A percentile compares a stretch with the other conserved stretches of the same genome.
Evolutionary conservation across 1,140 invertebrate species (phyloP).

Genomic region (Amyelois transitella): DNA sequence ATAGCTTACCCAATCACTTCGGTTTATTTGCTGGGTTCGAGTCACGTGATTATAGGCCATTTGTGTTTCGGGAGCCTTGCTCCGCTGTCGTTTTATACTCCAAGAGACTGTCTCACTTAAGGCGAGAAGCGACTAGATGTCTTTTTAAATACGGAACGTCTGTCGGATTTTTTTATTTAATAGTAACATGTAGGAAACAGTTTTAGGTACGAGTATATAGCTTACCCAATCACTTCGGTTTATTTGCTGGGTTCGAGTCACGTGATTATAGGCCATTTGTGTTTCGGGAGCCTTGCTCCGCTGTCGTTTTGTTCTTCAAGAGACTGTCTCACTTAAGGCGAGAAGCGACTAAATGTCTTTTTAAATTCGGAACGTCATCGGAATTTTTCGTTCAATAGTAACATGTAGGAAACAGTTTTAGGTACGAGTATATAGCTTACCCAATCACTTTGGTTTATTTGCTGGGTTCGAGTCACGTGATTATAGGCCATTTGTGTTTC

Average conservation of each 20-base stretch:
- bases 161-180: too few species aligned
- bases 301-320: neutral
- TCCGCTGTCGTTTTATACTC: neutral
- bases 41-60: conserved; percentile 3
- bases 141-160: too few species aligned
- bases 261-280: conserved; percentile 5
- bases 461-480: neutral
- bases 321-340: neutral
- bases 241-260: neutral
- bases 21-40: neutral
- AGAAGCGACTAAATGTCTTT: neutral
- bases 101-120: neutral
- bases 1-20: neutral
- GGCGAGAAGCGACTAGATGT: neutral
- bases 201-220: too few species aligned
- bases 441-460: neutral
- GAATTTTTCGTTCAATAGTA: too few species aligned
- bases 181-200: too few species aligned
- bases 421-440: neutral
- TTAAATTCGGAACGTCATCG: too few species aligned
- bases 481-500: conserved; percentile 6
- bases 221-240: neutral
- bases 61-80: conserved; percentile 2
- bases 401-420: too few species aligned
- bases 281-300: neutral